These are phyloP conservation scores for Apocrypta bakeri DNA, from an alignment of 1,140 invertebrate species.

Conservation along the genomic window DNA sequence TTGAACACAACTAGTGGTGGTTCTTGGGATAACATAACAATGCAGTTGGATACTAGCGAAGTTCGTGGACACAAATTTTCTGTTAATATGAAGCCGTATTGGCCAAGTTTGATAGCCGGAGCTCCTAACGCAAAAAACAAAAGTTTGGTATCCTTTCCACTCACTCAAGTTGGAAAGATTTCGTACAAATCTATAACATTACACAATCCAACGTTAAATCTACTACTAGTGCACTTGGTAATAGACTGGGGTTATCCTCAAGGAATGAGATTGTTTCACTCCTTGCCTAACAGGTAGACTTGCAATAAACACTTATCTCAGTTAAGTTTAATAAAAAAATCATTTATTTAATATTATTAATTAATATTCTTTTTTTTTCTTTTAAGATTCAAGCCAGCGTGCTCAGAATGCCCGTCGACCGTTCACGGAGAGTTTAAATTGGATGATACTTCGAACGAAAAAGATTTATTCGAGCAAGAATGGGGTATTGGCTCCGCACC, in stretches of 20 bases:
- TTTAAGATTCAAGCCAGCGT: conserved; percentile 67
- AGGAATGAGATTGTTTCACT: conserved; percentile 73
- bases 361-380: not conserved
- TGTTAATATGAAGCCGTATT: conserved; percentile 82
- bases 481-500: conserved; percentile 60
- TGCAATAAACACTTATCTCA: not conserved
- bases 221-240: conserved; percentile 78
- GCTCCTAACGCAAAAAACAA: conserved; percentile 67
- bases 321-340: too few species aligned
- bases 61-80: conserved; percentile 83
- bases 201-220: conserved; percentile 78
- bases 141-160: conserved; percentile 81
- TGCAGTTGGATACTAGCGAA: conserved; percentile 86
- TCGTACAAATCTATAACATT: conserved; percentile 79
- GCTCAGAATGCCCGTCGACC: conserved; percentile 62
- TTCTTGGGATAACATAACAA: conserved; percentile 80
- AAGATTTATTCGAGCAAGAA: conserved; percentile 59
- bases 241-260: conserved; percentile 78
- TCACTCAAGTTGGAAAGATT: conserved; percentile 88
- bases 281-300: conserved; percentile 70
- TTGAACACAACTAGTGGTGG: conserved; percentile 73
- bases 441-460: conserved; percentile 61
- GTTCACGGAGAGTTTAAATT: conserved; percentile 69
- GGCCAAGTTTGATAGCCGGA: conserved; percentile 78
- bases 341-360: conserved; percentile 1